Evolutionary conservation across 2,888 invertebrate genomes (phyloP).

Genomic region (Calameuta filiformis): DNA sequence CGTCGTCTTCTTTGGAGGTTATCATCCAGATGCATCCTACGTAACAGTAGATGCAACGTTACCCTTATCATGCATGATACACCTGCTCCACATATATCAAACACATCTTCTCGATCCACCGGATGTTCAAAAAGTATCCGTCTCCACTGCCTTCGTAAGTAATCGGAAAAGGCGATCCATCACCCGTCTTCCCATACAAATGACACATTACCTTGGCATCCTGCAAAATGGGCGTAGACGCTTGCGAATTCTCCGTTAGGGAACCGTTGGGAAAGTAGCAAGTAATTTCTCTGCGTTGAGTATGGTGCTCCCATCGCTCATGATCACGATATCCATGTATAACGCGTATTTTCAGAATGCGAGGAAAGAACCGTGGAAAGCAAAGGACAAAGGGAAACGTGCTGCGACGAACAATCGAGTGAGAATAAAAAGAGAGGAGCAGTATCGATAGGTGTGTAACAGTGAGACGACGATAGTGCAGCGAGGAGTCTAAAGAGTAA

Average conservation of each 20-base stretch:
- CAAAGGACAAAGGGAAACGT: neutral
- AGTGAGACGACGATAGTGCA: neutral
- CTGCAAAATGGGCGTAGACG: neutral
- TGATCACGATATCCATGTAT: neutral
- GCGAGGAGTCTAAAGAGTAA: neutral
- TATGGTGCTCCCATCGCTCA: neutral
- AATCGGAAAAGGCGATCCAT: neutral
- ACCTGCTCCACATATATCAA: constrained; percentile 10
- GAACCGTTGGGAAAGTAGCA: neutral
- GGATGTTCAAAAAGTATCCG: neutral
- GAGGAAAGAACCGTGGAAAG: neutral
- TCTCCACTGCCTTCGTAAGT: neutral
- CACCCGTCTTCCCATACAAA: neutral
- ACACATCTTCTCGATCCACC: neutral
- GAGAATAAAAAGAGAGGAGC: neutral
- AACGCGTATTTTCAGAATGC: neutral
- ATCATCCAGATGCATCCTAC: constrained; percentile 9
- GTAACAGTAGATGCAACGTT: constrained; percentile 26
- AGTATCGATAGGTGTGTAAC: neutral
- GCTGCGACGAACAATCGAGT: neutral
- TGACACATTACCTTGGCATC: neutral
- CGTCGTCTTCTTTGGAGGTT: constrained; percentile 7
- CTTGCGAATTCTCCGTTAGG: neutral
- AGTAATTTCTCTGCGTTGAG: neutral
- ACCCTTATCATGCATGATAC: constrained; percentile 28